phyloP scores from a whole-genome alignment of 2,888 invertebrate species.

The Drosophila merina region DNA sequence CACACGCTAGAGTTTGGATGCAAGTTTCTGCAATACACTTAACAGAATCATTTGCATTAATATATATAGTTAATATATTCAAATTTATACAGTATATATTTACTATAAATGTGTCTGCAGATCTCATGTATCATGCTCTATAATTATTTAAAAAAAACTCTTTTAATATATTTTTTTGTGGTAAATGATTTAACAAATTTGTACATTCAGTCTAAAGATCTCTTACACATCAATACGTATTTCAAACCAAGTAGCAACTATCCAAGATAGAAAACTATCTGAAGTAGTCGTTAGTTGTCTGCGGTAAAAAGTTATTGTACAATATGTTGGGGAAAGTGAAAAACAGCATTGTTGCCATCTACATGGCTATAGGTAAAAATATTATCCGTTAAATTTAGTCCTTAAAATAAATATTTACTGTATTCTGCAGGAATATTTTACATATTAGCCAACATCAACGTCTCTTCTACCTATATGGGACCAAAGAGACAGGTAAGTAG shows the following conservation, averaged over 20 bases:
- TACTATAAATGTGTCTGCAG: not conserved
- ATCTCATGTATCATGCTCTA: too few relatives aligned
- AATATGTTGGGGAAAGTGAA: conserved; percentile 42
- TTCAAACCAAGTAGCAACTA: conserved; percentile 10
- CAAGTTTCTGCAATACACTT: conserved; percentile 17
- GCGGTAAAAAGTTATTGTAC: conserved; percentile 25
- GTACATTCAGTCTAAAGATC: not conserved
- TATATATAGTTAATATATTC: not conserved
- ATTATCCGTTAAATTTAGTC: not conserved
- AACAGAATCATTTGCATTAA: conserved; percentile 15
- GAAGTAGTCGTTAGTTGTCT: conserved; percentile 35
- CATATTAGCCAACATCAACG: conserved; percentile 31
- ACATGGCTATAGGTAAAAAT: conserved; percentile 36
- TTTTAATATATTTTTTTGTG: not conserved
- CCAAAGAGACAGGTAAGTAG: conserved; percentile 34
- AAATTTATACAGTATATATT: not conserved
- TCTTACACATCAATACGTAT: conserved; percentile 6
- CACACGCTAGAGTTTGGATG: conserved; percentile 20
- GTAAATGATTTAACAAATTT: conserved; percentile 25
- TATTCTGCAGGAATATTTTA: conserved; percentile 20
- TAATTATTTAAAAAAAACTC: not conserved
- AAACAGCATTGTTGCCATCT: conserved; percentile 27
- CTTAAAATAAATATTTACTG: not conserved
- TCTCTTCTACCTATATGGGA: conserved; percentile 38
- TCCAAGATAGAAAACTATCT: conserved; percentile 23